Conservation (phyloP, 2,797 vertebrate species). For the Aplochiton taeniatus region DNA sequence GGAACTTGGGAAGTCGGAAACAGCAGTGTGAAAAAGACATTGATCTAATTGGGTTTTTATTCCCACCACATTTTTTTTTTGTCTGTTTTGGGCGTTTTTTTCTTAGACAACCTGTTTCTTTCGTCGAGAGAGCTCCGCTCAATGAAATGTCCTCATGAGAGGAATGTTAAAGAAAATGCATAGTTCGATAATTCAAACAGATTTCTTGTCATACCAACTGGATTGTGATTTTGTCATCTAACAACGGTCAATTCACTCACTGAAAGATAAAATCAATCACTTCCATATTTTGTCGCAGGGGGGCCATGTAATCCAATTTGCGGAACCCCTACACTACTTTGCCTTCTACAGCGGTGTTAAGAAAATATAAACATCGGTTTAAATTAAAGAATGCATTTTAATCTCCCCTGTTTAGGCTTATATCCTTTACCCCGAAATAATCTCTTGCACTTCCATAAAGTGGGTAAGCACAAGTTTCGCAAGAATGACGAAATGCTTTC, state of each 20-base stretch:
- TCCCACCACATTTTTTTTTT: conserved; percentile 29
- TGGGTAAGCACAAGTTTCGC: conserved; percentile 1
- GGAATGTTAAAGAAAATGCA: neutral
- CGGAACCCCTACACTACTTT: no score
- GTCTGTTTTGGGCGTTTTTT: conserved; percentile 6
- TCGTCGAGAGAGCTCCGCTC: conserved; percentile 7
- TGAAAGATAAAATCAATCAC: no score
- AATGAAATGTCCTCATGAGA: conserved; percentile 12
- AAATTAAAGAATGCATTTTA: no score
- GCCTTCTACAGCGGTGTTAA: no score
- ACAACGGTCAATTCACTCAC: no score
- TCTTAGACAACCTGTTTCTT: conserved; percentile 4
- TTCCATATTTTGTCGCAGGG: no score
- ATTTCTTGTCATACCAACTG: neutral
- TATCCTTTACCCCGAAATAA: no score
- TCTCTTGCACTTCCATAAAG: neutral
- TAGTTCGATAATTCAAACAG: conserved; percentile 20
- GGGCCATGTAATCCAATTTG: no score
- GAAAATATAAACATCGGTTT: no score
- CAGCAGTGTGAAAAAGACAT: conserved; percentile 6
- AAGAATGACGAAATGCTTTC: conserved; percentile 59
- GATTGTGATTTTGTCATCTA: no score
- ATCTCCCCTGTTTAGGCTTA: no score
- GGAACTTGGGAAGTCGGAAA: conserved; percentile 9
- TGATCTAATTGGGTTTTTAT: conserved; percentile 34